A percentile compares a stretch with the other conserved stretches of the same genome.
Evolutionary conservation across 2,888 invertebrate species (phyloP).

Genomic region (Crepidodera aurea): DNA sequence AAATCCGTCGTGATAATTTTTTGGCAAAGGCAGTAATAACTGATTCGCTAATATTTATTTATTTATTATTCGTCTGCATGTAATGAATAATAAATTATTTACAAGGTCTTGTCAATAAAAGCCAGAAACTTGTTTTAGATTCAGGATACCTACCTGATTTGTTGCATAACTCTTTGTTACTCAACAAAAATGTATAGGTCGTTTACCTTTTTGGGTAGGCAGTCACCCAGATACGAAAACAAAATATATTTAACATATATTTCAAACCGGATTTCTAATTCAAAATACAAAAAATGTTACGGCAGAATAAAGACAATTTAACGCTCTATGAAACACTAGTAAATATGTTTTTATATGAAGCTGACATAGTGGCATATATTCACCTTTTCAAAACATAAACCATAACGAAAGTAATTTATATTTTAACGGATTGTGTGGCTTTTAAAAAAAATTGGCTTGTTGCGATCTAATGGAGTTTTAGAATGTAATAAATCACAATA

Average conservation of each 20-base stretch:
- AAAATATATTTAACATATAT: background rate
- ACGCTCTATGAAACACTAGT: background rate
- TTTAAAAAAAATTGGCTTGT: no score
- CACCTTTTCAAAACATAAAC: no score
- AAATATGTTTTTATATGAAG: background rate
- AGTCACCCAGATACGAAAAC: background rate
- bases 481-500: no score
- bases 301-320: background rate
- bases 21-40: no score
- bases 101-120: background rate
- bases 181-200: background rate
- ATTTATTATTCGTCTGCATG: background rate
- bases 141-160: background rate
- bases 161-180: background rate
- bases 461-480: no score
- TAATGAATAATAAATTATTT: background rate
- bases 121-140: background rate
- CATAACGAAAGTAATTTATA: no score
- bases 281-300: background rate
- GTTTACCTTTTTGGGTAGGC: background rate
- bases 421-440: no score
- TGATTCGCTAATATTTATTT: no score
- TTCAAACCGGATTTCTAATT: background rate
- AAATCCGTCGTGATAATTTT: no score
- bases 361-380: background rate